phyloP scores from a whole-genome alignment of 2,797 vertebrate species.

The Falco columbarius region DNA sequence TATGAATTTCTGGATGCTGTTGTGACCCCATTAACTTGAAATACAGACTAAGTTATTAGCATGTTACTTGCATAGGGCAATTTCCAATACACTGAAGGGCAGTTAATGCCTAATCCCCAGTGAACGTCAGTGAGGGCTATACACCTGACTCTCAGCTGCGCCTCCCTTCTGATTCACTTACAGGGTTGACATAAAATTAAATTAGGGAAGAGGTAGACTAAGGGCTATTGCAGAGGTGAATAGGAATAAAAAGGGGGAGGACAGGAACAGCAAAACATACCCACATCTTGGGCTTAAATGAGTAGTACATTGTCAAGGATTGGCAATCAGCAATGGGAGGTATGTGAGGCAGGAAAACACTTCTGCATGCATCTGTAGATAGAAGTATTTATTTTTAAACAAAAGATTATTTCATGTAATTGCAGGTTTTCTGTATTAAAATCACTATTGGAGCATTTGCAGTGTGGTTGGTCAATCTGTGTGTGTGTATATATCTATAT shows the following conservation, averaged over 20 bases:
- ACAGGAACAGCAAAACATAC: constrained; percentile 45
- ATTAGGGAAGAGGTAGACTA: background rate
- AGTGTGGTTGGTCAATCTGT: constrained; percentile 23
- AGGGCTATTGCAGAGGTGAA: background rate
- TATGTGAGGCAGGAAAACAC: background rate
- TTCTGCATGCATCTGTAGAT: background rate
- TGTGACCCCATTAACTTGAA: background rate
- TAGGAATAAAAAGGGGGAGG: background rate
- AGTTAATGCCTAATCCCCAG: background rate
- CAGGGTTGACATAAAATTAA: background rate
- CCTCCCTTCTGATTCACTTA: background rate
- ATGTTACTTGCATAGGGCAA: background rate
- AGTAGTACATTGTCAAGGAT: background rate
- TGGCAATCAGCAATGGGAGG: background rate
- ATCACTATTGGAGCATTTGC: constrained; percentile 51
- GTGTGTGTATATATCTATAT: too few relatives aligned
- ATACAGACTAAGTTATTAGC: background rate
- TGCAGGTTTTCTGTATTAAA: background rate
- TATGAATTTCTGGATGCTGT: background rate
- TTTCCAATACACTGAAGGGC: background rate
- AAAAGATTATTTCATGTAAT: background rate
- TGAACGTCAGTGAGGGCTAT: background rate
- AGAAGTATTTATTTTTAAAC: background rate
- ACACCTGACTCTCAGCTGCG: background rate
- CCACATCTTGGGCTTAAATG: constrained; percentile 33